Base-by-base conservation (phyloP, 2,888 invertebrate species). In the Pterostichus niger region DNA sequence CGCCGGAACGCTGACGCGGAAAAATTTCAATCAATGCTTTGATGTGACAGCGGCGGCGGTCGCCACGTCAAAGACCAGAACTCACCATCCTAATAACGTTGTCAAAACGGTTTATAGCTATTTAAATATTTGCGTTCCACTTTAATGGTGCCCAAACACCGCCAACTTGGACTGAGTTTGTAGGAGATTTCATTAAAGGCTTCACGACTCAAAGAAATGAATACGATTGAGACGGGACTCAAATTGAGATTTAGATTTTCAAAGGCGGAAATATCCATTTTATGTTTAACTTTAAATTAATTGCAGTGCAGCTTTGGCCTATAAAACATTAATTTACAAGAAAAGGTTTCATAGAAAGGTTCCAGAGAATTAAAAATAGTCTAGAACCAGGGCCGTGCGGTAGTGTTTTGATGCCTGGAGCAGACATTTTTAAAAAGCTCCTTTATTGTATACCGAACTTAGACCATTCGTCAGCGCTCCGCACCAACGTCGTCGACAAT, bases 21-120 rank as follows among this genome's bases (percentile, higher is more conserved):
- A 82, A 81, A 82, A 61, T 46, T 59, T 82, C 82, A 82, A 82
- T 81, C 71, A 73, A 73, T 75, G 82, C 75, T 75, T 82, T 59
- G 73, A 82, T 75, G 71, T 81, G 71, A 71, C 61, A 56, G 35
- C 49, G 17, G 15, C 35, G 24, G 40, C 56, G 15, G 46, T 31
- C 17, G 77, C 15, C n/a, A 35, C 35, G 77, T 52, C 54, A 75
- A 52, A 75, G 52, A 33, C 10, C 75, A 52, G 24, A 24, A 40
- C 31, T 75, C 68, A 33, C 35, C 33, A 52, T n/a, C 59, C 54
- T 80, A 80, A 80, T 80, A 71, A 71, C 64, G 68, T 71, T 80
- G 80, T 80, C 80, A 68, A 71, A 80, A 68, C 17, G 54, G 80
- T 80, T 80, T 68, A 80, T 56, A 56, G 56, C 40, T 35, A 77